These are phyloP conservation scores for Catharus fuscescens DNA, from an alignment of 2,113 vertebrate genomes.

Conservation along the genomic window DNA sequence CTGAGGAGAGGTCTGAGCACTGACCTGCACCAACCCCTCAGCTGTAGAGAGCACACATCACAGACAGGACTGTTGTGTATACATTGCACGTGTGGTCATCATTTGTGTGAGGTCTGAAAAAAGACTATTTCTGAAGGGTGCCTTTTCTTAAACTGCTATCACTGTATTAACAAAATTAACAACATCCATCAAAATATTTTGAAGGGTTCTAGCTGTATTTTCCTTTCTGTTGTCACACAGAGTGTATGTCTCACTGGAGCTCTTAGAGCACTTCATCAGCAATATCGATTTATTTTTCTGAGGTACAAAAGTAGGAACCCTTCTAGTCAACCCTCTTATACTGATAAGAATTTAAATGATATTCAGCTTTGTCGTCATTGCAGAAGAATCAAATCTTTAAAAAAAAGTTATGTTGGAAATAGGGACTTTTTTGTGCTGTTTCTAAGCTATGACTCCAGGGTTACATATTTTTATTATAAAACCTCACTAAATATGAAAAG, in stretches of 20 bases:
- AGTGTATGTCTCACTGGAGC: not conserved
- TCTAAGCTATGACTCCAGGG: not conserved
- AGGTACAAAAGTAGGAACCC: not conserved
- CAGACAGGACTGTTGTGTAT: not conserved
- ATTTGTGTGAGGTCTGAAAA: not conserved
- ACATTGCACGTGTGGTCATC: accelerated
- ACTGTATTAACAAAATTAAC: not conserved
- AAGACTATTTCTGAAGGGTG: not conserved
- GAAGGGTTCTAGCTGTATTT: not conserved
- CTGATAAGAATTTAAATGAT: not conserved
- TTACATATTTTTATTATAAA: not conserved
- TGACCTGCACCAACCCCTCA: not conserved
- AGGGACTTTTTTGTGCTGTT: not conserved
- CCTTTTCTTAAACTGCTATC: not conserved
- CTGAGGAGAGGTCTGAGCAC: not conserved
- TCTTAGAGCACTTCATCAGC: not conserved
- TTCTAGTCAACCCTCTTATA: not conserved
- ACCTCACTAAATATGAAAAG: not conserved
- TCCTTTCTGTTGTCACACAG: not conserved
- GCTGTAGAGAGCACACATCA: not conserved
- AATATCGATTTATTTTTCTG: not conserved
- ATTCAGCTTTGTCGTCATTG: not conserved
- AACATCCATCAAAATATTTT: not conserved
- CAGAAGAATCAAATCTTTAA: not conserved
- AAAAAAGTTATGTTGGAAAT: not conserved